Percentiles rank a stretch among this genome's conserved stretches.
Evolutionary conservation across 2,113 vertebrate species (phyloP).

Genomic region (Cochlearius cochlearius): DNA sequence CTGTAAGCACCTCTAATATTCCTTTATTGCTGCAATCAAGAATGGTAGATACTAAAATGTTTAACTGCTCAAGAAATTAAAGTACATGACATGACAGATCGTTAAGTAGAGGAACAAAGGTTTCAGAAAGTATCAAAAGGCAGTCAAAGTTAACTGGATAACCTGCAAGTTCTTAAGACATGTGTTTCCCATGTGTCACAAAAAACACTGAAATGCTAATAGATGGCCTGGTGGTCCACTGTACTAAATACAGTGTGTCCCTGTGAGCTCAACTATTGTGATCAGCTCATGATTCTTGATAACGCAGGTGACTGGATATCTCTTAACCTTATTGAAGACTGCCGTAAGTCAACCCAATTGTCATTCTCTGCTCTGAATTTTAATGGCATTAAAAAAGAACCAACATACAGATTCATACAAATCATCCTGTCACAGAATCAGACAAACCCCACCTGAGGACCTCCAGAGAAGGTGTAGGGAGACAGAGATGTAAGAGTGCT

Average conservation of each 20-base stretch:
- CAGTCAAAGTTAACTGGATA: background rate
- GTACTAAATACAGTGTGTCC: background rate
- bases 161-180: background rate
- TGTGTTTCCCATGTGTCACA: background rate
- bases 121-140: background rate
- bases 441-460: background rate
- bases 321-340: background rate
- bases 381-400: background rate
- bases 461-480: background rate
- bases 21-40: background rate
- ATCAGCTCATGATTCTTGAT: background rate
- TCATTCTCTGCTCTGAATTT: background rate
- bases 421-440: background rate
- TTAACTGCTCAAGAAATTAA: background rate
- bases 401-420: background rate
- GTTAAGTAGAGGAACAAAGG: background rate
- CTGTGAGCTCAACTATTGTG: background rate
- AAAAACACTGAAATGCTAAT: background rate
- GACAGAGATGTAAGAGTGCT: background rate
- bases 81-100: rapidly evolving
- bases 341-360: background rate
- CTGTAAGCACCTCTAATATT: background rate
- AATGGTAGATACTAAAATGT: background rate
- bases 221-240: background rate
- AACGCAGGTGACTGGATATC: background rate